These are phyloP conservation scores for Onthophagus taurus DNA, from an alignment of 1,140 invertebrate species.

Conservation along the genomic window DNA sequence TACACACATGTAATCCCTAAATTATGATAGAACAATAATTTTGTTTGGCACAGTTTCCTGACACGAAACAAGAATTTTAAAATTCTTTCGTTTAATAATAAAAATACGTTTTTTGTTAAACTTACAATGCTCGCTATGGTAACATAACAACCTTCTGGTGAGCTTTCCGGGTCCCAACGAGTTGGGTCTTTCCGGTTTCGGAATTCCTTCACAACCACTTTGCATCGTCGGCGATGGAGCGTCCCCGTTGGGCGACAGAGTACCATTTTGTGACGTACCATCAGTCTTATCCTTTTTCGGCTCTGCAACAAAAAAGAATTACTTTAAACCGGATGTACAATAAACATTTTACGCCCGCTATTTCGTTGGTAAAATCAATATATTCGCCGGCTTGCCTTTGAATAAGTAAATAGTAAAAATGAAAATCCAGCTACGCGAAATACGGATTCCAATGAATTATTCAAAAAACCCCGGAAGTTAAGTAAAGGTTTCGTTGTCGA, in stretches of 20 bases:
- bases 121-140: conserved; percentile 63
- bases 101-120: conserved; percentile 1
- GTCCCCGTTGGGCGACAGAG: conserved; percentile 49
- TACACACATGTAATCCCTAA: no score
- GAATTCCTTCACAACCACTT: conserved; percentile 33
- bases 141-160: conserved; percentile 58
- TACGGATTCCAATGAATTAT: no score
- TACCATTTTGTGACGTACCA: conserved; percentile 56
- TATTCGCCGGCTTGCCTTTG: no score
- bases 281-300: conserved; percentile 86
- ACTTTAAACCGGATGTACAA: no score
- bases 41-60: no score
- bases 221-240: conserved; percentile 36
- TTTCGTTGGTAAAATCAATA: no score
- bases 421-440: no score
- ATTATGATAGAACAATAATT: no score
- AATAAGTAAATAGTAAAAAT: no score
- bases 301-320: conserved; percentile 61
- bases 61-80: conserved; percentile 3
- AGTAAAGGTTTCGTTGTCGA: no score
- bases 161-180: conserved; percentile 62
- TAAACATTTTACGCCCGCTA: no score
- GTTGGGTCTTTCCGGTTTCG: conserved; percentile 61
- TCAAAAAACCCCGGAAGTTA: no score
- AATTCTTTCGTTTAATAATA: neutral